These are phyloP conservation scores for Cochlearius cochlearius DNA, from an alignment of 2,113 vertebrate species.

Conservation along the genomic window DNA sequence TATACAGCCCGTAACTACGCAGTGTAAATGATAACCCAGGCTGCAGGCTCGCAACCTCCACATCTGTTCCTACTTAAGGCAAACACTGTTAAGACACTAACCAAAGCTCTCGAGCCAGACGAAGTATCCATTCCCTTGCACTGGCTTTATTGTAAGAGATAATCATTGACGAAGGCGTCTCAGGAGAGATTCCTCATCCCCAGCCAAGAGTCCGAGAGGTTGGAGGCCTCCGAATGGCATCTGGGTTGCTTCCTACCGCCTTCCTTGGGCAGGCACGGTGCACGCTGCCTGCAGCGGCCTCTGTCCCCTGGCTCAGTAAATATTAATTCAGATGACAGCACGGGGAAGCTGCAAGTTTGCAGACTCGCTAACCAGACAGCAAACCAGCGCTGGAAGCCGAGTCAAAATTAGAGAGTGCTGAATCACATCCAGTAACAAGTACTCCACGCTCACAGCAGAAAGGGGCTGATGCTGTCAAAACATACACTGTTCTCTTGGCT, in stretches of 20 bases:
- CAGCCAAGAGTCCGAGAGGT: rapidly evolving
- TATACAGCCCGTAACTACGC: not conserved
- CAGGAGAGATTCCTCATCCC: not conserved
- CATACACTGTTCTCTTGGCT: not conserved
- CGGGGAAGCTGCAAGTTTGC: not conserved
- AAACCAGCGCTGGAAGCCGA: not conserved
- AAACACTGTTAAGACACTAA: not conserved
- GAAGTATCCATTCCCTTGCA: not conserved
- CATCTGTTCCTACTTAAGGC: not conserved
- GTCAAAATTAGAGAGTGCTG: not conserved
- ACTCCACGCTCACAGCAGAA: not conserved
- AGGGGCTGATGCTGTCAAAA: not conserved
- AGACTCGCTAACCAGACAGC: not conserved
- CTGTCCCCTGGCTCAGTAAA: not conserved
- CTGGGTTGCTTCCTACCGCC: rapidly evolving
- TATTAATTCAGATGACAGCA: not conserved
- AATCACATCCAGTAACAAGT: not conserved
- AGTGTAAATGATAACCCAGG: not conserved
- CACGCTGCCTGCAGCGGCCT: not conserved
- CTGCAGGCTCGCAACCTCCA: not conserved
- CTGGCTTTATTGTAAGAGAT: not conserved
- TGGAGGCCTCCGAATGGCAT: not conserved
- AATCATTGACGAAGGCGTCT: not conserved
- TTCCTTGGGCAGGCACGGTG: not conserved
- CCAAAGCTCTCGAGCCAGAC: not conserved